Percentiles rank a stretch among this genome's conserved stretches.
These are phyloP conservation scores for Hypanus sabinus DNA, from an alignment of 2,113 vertebrate species.

Conservation along the genomic window DNA sequence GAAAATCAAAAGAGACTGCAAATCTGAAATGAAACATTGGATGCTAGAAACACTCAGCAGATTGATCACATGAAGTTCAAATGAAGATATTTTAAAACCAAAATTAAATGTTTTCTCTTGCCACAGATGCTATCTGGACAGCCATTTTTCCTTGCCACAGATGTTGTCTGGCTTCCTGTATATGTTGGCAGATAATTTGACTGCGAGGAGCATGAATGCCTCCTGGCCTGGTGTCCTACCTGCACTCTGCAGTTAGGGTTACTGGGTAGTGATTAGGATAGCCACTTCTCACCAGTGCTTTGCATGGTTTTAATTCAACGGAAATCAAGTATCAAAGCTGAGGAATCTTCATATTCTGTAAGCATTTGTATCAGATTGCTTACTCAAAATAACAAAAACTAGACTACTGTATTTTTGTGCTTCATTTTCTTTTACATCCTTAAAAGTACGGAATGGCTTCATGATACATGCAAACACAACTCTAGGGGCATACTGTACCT, in stretches of 20 bases:
- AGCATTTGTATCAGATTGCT: background rate
- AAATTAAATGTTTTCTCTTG: too few species aligned
- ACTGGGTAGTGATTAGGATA: background rate
- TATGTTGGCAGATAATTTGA: background rate
- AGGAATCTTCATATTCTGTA: background rate
- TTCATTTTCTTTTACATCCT: background rate
- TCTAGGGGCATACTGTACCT: conserved; percentile 44
- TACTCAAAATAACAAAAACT: background rate
- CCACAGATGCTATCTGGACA: too few species aligned
- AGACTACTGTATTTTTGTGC: too few species aligned
- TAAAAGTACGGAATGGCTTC: background rate
- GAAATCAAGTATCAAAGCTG: background rate
- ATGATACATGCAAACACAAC: background rate
- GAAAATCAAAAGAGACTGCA: too few species aligned
- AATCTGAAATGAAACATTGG: too few species aligned
- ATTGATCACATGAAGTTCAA: too few species aligned
- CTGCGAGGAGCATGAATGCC: background rate
- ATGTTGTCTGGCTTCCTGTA: too few species aligned
- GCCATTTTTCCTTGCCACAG: too few species aligned
- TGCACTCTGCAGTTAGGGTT: background rate
- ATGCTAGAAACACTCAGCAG: too few species aligned
- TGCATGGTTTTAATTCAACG: background rate
- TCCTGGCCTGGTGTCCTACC: background rate
- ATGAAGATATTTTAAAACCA: too few species aligned
- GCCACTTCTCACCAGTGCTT: background rate